Conservation (phyloP, 2,888 invertebrate species). For the Cordilura impudica region DNA sequence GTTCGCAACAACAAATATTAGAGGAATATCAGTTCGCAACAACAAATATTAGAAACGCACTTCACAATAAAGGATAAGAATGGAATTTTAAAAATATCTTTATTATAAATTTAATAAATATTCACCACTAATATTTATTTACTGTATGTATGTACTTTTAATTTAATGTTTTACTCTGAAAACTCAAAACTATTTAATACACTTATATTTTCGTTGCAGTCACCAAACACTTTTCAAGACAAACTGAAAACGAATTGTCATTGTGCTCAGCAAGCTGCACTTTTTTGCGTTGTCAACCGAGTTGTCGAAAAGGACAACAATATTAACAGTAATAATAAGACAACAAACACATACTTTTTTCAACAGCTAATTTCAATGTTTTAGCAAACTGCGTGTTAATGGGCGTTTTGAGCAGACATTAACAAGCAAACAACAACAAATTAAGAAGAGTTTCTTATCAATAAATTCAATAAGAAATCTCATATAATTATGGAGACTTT, state of each 20-base stretch:
- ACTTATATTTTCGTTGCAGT: slow-evolving; percentile 16
- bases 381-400: slow-evolving; percentile 15
- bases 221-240: slow-evolving; percentile 16
- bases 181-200: slow-evolving; percentile 13
- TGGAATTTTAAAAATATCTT: slow-evolving; percentile 12
- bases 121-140: slow-evolving; percentile 8
- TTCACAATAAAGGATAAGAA: slow-evolving; percentile 11
- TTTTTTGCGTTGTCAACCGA: background rate
- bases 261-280: slow-evolving; percentile 13
- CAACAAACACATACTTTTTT: slow-evolving; percentile 15
- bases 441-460: slow-evolving; percentile 6
- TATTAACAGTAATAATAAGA: slow-evolving; percentile 14
- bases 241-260: slow-evolving; percentile 16
- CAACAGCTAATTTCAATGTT: slow-evolving; percentile 18
- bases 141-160: slow-evolving; percentile 17
- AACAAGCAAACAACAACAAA: slow-evolving; percentile 17
- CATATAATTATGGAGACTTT: slow-evolving; percentile 13
- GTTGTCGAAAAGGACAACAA: slow-evolving; percentile 13
- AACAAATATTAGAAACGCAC: background rate
- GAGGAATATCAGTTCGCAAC: slow-evolving; percentile 15
- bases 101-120: slow-evolving; percentile 14
- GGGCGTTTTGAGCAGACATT: slow-evolving; percentile 17
- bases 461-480: slow-evolving; percentile 15
- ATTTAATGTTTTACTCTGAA: slow-evolving; percentile 17
- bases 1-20: slow-evolving; percentile 12